These are phyloP conservation scores for Drosophila quadrilineata DNA, from an alignment of 1,140 invertebrate genomes.

Conservation along the genomic window DNA sequence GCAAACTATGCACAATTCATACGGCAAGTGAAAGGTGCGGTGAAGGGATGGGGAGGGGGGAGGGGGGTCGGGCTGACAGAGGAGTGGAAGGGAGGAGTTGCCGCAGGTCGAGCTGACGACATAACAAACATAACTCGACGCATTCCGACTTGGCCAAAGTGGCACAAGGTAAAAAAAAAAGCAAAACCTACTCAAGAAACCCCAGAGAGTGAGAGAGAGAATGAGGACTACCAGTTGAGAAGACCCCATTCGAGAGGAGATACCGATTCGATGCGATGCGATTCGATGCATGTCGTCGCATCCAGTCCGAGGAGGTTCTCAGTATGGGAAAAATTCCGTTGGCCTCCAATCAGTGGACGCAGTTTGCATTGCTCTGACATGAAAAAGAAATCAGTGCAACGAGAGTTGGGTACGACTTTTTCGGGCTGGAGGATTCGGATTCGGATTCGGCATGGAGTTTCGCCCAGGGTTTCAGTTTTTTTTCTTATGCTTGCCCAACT, in stretches of 20 bases:
- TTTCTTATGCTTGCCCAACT: too few relatives aligned
- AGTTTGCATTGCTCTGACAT: conserved; percentile 73
- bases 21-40: conserved; percentile 49
- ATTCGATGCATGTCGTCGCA: too few relatives aligned
- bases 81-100: background rate
- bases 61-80: background rate
- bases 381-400: conserved; percentile 77
- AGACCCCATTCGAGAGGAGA: too few relatives aligned
- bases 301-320: too few relatives aligned
- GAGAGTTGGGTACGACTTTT: background rate
- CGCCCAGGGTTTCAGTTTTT: too few relatives aligned
- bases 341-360: conserved; percentile 74
- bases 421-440: too few relatives aligned
- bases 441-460: too few relatives aligned
- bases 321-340: conserved; percentile 75
- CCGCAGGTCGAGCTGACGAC: conserved; percentile 40
- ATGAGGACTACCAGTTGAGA: conserved; percentile 28
- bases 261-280: conserved; percentile 7
- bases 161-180: conserved; percentile 62
- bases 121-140: conserved; percentile 66
- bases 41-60: conserved; percentile 3
- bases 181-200: background rate
- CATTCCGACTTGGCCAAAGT: conserved; percentile 70
- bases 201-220: too few relatives aligned
- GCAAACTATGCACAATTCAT: too few relatives aligned